Conservation (phyloP, 2,888 invertebrate genomes). For the Amiota communis region DNA sequence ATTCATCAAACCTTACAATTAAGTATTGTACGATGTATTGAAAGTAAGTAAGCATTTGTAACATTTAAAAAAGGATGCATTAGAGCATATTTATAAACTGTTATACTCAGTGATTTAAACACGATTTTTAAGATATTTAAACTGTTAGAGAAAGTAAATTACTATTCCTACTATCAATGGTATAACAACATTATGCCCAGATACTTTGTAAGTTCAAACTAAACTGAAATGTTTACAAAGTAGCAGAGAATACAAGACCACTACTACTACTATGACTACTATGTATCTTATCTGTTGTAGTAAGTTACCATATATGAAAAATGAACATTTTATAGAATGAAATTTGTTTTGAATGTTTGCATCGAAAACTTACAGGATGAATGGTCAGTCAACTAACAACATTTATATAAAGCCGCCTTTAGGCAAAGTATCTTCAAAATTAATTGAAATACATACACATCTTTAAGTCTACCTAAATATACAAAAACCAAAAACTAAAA, state of each 20-base stretch:
- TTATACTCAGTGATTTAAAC: too few species aligned
- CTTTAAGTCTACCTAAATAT: slow-evolving; percentile 44
- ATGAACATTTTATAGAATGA: slow-evolving; percentile 60
- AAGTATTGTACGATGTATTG: too few species aligned
- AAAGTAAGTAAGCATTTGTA: too few species aligned
- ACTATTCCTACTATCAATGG: neutral
- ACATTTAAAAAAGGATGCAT: too few species aligned
- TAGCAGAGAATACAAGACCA: neutral
- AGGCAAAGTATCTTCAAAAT: slow-evolving; percentile 57
- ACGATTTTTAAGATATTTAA: slow-evolving; percentile 10
- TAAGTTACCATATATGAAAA: slow-evolving; percentile 60
- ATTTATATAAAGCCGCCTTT: neutral
- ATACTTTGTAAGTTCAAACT: neutral
- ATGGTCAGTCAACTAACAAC: neutral
- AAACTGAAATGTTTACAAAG: slow-evolving; percentile 12
- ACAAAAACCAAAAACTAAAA: slow-evolving; percentile 44
- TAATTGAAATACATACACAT: slow-evolving; percentile 58
- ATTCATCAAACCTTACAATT: too few species aligned
- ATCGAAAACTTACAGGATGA: neutral
- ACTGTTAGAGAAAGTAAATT: neutral
- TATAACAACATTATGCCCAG: neutral
- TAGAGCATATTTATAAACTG: too few species aligned
- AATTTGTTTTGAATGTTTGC: slow-evolving; percentile 54
- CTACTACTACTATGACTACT: too few species aligned
- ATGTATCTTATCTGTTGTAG: neutral